These are phyloP conservation scores for Acropora tenuis DNA, from an alignment of 64 coral and sea anemone species.

Conservation along the genomic window DNA sequence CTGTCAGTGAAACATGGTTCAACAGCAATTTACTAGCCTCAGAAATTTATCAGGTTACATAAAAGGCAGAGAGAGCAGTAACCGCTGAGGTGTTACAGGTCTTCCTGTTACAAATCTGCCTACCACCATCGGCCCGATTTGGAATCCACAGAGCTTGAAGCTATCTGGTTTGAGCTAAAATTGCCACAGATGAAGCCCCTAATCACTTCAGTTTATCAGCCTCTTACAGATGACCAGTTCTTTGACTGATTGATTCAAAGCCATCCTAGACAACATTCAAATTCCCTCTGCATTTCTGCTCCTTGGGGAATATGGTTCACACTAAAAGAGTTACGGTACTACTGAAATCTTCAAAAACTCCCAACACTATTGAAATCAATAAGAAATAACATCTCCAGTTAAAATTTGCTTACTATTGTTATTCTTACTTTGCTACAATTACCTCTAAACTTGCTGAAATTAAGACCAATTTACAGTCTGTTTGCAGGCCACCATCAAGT, in stretches of 20 bases:
- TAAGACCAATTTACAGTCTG: background rate
- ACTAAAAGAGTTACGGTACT: constrained; percentile 9
- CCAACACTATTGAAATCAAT: background rate
- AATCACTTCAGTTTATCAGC: constrained; percentile 39
- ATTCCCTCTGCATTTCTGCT: constrained; percentile 27
- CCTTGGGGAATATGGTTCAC: constrained; percentile 26
- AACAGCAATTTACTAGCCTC: background rate
- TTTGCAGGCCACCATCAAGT: background rate
- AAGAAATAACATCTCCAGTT: constrained; percentile 3
- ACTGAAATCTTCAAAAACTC: constrained; percentile 19
- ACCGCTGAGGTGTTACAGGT: no score
- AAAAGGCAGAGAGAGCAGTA: no score
- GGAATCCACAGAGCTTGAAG: constrained; percentile 1
- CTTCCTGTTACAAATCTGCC: no score
- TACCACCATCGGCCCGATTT: no score
- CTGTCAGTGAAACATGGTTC: background rate
- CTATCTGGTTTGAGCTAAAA: constrained; percentile 33
- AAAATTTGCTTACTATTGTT: constrained; percentile 25
- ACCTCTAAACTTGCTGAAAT: constrained; percentile 3
- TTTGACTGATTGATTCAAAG: constrained; percentile 25
- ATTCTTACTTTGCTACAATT: constrained; percentile 42
- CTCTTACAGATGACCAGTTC: constrained; percentile 44
- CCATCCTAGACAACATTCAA: constrained; percentile 16
- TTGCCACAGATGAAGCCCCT: constrained; percentile 36
- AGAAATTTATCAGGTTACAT: no score